Percentiles rank a stretch among this genome's conserved stretches.
Evolutionary conservation across 2,888 invertebrate genomes (phyloP).

Genomic region (Mallateleia sp.): DNA sequence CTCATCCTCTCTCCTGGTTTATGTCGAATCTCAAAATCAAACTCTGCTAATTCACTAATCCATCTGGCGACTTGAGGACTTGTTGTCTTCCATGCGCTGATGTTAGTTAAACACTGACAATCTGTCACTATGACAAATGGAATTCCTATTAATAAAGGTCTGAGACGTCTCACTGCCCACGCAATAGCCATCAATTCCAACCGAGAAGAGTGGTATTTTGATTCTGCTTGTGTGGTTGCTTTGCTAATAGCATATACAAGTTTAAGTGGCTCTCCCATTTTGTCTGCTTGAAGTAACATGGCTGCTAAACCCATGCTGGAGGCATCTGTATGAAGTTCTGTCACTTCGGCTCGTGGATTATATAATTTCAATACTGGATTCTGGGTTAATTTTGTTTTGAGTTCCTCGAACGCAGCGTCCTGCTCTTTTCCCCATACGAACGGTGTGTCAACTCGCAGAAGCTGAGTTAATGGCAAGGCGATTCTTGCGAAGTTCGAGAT

Average conservation of each 20-base stretch:
- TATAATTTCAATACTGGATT: not conserved
- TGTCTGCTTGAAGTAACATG: not conserved
- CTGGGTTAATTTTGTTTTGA: no score
- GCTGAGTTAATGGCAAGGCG: no score
- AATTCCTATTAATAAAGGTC: slow-evolving; percentile 12
- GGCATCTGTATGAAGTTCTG: no score
- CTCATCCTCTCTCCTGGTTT: slow-evolving; percentile 5
- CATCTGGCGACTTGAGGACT: slow-evolving; percentile 44
- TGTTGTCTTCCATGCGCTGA: slow-evolving; percentile 41
- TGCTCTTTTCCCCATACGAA: no score
- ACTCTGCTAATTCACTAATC: slow-evolving; percentile 23
- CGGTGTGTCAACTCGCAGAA: no score
- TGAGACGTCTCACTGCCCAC: not conserved
- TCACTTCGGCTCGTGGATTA: not conserved
- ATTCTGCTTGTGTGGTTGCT: not conserved
- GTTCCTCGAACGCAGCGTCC: no score
- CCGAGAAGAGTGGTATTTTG: not conserved
- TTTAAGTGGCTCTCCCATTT: not conserved
- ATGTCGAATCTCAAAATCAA: slow-evolving; percentile 17
- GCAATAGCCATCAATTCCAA: not conserved
- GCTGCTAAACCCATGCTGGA: no score
- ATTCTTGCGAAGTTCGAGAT: no score
- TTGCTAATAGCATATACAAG: not conserved
- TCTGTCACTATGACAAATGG: slow-evolving; percentile 28
- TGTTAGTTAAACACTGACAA: slow-evolving; percentile 27